phyloP scores from a whole-genome alignment of 1,140 invertebrate species.

The Drosophila parvula region DNA sequence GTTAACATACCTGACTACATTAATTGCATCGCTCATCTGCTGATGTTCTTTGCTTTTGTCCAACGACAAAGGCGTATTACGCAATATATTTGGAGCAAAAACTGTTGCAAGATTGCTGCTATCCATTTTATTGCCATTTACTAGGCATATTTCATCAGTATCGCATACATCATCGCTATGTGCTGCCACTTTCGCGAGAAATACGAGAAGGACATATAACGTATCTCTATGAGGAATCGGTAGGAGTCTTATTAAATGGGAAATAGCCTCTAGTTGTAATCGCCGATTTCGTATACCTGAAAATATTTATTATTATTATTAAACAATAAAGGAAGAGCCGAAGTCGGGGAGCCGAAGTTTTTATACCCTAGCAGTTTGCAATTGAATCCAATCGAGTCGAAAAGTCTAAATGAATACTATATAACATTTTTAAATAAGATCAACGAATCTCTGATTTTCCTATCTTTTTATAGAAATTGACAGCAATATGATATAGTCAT shows the following conservation, averaged over 20 bases:
- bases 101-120: conserved; percentile 95
- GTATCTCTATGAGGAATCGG: conserved; percentile 95
- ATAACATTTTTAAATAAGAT: no score
- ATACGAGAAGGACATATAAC: conserved; percentile 91
- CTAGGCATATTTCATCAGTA: conserved; percentile 48
- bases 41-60: conserved; percentile 55
- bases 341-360: neutral
- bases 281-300: conserved; percentile 91
- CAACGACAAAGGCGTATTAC: conserved; percentile 87
- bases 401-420: neutral
- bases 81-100: conserved; percentile 96
- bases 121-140: conserved; percentile 95
- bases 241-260: conserved; percentile 93
- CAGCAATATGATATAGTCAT: no score
- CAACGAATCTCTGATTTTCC: no score
- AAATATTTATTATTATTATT: conserved; percentile 1
- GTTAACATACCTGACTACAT: conserved; percentile 87
- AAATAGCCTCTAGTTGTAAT: conserved; percentile 92
- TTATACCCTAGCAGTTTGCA: neutral
- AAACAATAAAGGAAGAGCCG: neutral
- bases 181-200: conserved; percentile 91
- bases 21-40: conserved; percentile 90
- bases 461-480: no score
- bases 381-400: neutral
- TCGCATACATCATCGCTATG: conserved; percentile 75